These are phyloP conservation scores for Sipha maydis DNA, from an alignment of 2,888 invertebrate genomes.

Conservation along the genomic window DNA sequence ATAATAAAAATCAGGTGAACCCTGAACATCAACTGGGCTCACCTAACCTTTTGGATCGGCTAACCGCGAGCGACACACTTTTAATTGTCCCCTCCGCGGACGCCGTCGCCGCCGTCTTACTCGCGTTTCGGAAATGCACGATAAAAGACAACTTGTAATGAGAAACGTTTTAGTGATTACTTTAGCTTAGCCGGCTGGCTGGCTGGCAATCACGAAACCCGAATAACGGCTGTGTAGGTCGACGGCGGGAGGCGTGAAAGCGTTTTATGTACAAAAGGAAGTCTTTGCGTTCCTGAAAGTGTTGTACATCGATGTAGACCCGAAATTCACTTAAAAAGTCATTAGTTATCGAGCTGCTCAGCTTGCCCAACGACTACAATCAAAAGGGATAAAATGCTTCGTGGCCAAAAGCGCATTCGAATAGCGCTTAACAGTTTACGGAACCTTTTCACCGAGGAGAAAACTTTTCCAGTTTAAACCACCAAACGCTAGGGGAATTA, in stretches of 20 bases:
- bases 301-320: constrained; percentile 40
- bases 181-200: constrained; percentile 21
- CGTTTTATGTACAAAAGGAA: constrained; percentile 48
- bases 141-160: constrained; percentile 32
- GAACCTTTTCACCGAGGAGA: constrained; percentile 39
- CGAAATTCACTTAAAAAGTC: constrained; percentile 61
- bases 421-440: constrained; percentile 50
- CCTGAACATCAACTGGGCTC: too few species aligned
- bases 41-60: too few species aligned
- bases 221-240: background rate
- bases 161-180: constrained; percentile 45
- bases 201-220: constrained; percentile 32
- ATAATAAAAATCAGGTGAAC: background rate
- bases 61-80: background rate
- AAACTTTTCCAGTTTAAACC: constrained; percentile 43
- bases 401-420: constrained; percentile 43
- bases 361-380: constrained; percentile 34
- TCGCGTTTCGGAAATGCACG: background rate
- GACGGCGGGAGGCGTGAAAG: constrained; percentile 25
- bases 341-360: constrained; percentile 52
- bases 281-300: constrained; percentile 37
- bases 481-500: constrained; percentile 41
- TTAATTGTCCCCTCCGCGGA: background rate
- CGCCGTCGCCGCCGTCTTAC: background rate
- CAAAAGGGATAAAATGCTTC: constrained; percentile 57